Evolutionary conservation across 2,113 vertebrate species (phyloP), one percentile per base, ranked within the genome.

Genomic region (Emydocephalus ijimae): DNA sequence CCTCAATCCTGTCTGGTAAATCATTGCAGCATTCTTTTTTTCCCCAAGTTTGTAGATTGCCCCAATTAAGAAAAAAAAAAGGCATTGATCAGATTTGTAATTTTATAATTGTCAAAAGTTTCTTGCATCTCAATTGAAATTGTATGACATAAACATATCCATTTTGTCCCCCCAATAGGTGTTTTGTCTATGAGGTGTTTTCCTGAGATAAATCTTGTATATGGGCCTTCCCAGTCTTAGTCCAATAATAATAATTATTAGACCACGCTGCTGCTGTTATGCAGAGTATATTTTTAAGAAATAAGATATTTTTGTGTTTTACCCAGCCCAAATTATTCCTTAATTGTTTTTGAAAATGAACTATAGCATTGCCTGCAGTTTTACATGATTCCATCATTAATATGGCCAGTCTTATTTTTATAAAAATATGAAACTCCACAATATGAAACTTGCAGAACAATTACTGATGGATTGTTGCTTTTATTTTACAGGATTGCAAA

Each of bases 401-500:
- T 52, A 26, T 8, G 20, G 39, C 29, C 54, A 87, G 3, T 48
- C 0, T 0, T 6, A 85, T 23, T 29, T 94, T 94, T 50, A 89
- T 93, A 90, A 93, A 92, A 34, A 69, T 69, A 57, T 56, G 48
- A 93, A 3, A 57, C 7, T 81, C 21, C 48, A 34, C 92, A 59
- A 10, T 90, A 89, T 0, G 21, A 18, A 94, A 95, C 92, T 91
- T 85, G 95, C 24, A 93, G 34, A 34, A 94, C 45, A 45, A 89
- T 59, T 94, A 87, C 50, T 94, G 94, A 97, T 96, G 97, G 96
- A 97, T 97, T 91, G 94, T 96, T 95, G 94, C 56, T 92, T 98
- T 98, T 98, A 98, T 97, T 97, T 98, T 98, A 98, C 96, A 97
- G 95, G 95, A 97, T 81, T 98, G 97, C 96, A 98, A 98, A 98